Percentiles rank a stretch among this genome's conserved stretches.
These are phyloP conservation scores for Strigops habroptila DNA, from an alignment of 2,113 vertebrate genomes.

Conservation along the genomic window DNA sequence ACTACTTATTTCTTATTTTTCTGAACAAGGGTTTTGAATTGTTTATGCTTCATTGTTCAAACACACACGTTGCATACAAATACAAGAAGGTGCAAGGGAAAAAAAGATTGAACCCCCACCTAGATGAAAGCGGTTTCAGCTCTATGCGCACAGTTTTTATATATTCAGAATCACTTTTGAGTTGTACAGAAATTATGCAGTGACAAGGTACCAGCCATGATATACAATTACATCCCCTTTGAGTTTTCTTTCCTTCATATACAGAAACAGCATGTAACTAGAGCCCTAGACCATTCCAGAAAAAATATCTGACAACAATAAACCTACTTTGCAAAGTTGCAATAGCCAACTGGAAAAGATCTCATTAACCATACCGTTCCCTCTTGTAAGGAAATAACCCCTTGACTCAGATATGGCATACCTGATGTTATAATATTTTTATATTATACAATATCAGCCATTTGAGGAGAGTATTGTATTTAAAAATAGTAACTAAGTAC, in stretches of 20 bases:
- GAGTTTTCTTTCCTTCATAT: background rate
- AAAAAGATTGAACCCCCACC: conserved; percentile 46
- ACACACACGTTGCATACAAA: conserved; percentile 28
- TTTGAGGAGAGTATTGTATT: background rate
- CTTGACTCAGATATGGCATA: background rate
- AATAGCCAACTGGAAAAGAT: background rate
- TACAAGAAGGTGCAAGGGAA: background rate
- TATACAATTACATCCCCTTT: background rate
- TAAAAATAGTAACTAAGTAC: background rate
- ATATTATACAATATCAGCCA: background rate
- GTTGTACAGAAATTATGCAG: background rate
- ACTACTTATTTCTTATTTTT: conserved; percentile 36
- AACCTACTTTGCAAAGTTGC: background rate
- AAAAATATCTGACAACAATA: background rate
- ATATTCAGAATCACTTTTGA: background rate
- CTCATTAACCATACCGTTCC: background rate
- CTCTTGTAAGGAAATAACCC: background rate
- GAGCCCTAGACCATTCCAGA: background rate
- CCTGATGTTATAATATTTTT: background rate
- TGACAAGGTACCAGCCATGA: background rate
- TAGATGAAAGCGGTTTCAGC: conserved; percentile 61
- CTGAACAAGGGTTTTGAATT: conserved; percentile 20
- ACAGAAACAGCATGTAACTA: background rate
- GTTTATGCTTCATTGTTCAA: conserved; percentile 55
- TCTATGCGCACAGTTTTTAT: conserved; percentile 15